Percentiles rank a stretch among this genome's conserved stretches.
phyloP scores from a whole-genome alignment of 2,113 vertebrate species.

The Periophthalmus modestus region DNA sequence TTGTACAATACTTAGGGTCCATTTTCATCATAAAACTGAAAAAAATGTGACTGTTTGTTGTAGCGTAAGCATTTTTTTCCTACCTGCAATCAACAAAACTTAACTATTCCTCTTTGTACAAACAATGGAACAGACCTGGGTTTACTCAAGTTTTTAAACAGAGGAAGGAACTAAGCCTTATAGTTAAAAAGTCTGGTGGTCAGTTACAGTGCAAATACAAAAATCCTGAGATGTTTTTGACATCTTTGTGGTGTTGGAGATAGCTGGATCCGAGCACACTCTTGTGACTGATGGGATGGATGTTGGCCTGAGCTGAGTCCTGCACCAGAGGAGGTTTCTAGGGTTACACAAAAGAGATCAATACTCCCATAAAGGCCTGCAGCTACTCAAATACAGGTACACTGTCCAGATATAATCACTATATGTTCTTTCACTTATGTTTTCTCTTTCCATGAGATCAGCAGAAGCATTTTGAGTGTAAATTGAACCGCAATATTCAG shows the following conservation, averaged over 20 bases:
- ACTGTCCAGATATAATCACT: conserved; percentile 57
- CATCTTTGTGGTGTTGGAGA: conserved; percentile 49
- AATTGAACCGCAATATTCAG: conserved; percentile 27
- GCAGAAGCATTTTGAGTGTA: conserved; percentile 19
- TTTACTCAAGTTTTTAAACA: conserved; percentile 44
- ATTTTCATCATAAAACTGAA: too few relatives aligned
- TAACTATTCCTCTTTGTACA: background rate
- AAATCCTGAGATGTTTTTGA: conserved; percentile 50
- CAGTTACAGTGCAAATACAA: conserved; percentile 56
- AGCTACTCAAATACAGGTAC: conserved; percentile 60
- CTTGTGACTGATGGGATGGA: conserved; percentile 58
- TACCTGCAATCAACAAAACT: too few relatives aligned
- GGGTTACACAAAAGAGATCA: conserved; percentile 69
- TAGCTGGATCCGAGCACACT: conserved; percentile 44
- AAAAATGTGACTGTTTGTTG: too few relatives aligned
- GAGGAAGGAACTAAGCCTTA: conserved; percentile 31
- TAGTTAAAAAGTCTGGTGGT: conserved; percentile 36
- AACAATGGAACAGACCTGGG: background rate
- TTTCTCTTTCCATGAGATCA: conserved; percentile 8
- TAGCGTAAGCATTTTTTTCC: too few relatives aligned
- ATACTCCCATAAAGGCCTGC: conserved; percentile 58
- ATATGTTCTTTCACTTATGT: conserved; percentile 25
- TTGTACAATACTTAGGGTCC: too few relatives aligned
- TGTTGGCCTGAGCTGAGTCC: conserved; percentile 50
- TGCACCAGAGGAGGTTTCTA: conserved; percentile 65